Base-by-base conservation (phyloP, 2,888 invertebrate species). In the Drymonia ruficornis region DNA sequence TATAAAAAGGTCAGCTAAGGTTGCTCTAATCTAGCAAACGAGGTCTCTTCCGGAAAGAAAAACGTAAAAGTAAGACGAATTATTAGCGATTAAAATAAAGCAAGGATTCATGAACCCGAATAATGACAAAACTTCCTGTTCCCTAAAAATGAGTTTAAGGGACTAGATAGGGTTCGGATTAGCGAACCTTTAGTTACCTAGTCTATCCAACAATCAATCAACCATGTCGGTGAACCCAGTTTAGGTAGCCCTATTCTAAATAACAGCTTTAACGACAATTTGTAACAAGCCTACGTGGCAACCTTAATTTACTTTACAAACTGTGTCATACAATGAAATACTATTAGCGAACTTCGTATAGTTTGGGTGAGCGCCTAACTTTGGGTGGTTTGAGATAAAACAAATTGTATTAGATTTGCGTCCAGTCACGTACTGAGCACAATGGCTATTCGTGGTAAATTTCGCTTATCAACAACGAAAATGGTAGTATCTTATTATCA, bases 371-470 rank as follows among this genome's bases (percentile, higher is more conserved):
- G n/a, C n/a, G n/a, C n/a, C 13, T 36, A 36, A 36, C 36, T 36
- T 36, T n/a, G n/a, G 36, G 36, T n/a, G 36, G 13, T 36, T n/a
- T 3, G 36, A 36, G 36, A 36, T 36, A 36, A 36, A 36, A 13
- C 36, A 4, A 31, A 38, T 40, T 40, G 7, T 15, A 44, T 19
- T 44, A 23, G 23, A 46, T 46, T 46, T 19, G 23, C 15, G 46
- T 29, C 15, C n/a, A 16, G 46, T 28, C 46, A 46, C 46, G 28
- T 29, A 46, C 28, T 15, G 46, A 15, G 19, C 29, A 29, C 16
- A 46, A 46, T 29, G n/a, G 4, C 1, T 29, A 29, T 29, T 29
- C 29, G n/a, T 29, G 11, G 15, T 29, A 46, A 46, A 29, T 2
- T 29, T 29, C 8, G 28, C 46, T 46, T 11, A 46, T 15, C 46